These are phyloP conservation scores for Eufriesea mexicana DNA, from an alignment of 1,140 invertebrate genomes.

Conservation along the genomic window DNA sequence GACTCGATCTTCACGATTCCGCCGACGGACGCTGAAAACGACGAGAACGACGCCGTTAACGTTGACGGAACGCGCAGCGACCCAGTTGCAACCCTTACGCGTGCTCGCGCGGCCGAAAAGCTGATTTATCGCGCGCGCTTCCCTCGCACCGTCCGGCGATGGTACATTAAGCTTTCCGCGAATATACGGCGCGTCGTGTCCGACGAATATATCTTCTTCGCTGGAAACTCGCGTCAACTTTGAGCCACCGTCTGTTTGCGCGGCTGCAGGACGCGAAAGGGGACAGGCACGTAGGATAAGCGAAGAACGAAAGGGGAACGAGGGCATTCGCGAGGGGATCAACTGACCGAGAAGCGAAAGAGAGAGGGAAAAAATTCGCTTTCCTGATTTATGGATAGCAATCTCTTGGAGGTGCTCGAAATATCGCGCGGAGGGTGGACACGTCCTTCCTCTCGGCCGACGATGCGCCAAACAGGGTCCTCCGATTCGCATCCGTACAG, in stretches of 20 bases:
- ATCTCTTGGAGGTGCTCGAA: conserved; percentile 27
- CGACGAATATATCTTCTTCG: conserved; percentile 23
- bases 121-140: conserved; percentile 25
- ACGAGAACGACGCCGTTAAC: conserved; percentile 26
- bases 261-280: not conserved
- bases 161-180: conserved; percentile 38
- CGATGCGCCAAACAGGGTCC: conserved; percentile 29
- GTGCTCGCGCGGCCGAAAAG: conserved; percentile 30
- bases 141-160: not conserved
- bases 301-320: not conserved
- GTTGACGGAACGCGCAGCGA: conserved; percentile 41
- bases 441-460: conserved; percentile 3
- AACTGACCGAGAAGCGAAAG: not conserved
- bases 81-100: conserved; percentile 34
- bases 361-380: conserved; percentile 6
- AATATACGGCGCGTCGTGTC: conserved; percentile 48
- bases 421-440: conserved; percentile 30
- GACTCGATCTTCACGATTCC: not conserved
- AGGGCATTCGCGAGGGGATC: not conserved
- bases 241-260: not conserved
- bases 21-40: conserved; percentile 8
- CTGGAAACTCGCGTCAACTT: conserved; percentile 18
- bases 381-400: conserved; percentile 29
- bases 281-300: not conserved
- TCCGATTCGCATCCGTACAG: conserved; percentile 50